A percentile compares a stretch with the other conserved stretches of the same genome.
Conservation (phyloP, 2,888 invertebrate species). For the Elegia similella region DNA sequence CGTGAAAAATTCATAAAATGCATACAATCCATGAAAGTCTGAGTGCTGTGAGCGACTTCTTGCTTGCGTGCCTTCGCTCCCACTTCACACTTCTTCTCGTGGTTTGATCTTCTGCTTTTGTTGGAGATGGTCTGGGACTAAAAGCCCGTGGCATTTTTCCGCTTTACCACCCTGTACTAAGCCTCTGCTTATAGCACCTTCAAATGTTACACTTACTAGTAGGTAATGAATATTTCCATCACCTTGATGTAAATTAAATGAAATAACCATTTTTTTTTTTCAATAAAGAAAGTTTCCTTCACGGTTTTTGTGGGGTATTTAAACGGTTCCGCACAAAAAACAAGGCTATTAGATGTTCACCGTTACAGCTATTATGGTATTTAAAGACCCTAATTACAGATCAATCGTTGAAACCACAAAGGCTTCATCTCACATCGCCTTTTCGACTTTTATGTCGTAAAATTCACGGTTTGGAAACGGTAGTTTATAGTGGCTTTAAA, state of each 20-base stretch:
- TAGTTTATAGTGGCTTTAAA: slow-evolving; percentile 66
- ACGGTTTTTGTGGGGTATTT: slow-evolving; percentile 48
- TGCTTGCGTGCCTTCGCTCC: too few species aligned
- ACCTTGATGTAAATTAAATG: background rate
- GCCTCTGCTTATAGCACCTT: too few species aligned
- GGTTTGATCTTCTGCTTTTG: too few species aligned
- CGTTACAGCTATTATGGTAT: slow-evolving; percentile 71
- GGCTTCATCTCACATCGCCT: slow-evolving; percentile 60
- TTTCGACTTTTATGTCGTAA: slow-evolving; percentile 68
- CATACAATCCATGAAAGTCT: too few species aligned
- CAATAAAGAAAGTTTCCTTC: slow-evolving; percentile 40
- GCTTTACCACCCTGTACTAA: too few species aligned
- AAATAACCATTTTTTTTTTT: slow-evolving; percentile 15
- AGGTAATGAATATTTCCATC: background rate
- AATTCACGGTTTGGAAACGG: slow-evolving; percentile 54
- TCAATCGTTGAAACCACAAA: slow-evolving; percentile 75
- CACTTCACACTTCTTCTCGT: too few species aligned
- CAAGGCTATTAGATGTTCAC: slow-evolving; percentile 65
- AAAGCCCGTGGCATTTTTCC: too few species aligned
- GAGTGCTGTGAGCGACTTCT: too few species aligned
- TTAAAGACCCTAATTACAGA: slow-evolving; percentile 76
- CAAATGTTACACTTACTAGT: background rate
- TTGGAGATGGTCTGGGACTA: too few species aligned
- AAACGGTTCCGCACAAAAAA: slow-evolving; percentile 45
- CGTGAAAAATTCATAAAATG: too few species aligned